Evolutionary conservation across 2,797 vertebrate species (phyloP), one percentile per base, ranked within the genome.

Genomic region (Syngnathus rostellatus): DNA sequence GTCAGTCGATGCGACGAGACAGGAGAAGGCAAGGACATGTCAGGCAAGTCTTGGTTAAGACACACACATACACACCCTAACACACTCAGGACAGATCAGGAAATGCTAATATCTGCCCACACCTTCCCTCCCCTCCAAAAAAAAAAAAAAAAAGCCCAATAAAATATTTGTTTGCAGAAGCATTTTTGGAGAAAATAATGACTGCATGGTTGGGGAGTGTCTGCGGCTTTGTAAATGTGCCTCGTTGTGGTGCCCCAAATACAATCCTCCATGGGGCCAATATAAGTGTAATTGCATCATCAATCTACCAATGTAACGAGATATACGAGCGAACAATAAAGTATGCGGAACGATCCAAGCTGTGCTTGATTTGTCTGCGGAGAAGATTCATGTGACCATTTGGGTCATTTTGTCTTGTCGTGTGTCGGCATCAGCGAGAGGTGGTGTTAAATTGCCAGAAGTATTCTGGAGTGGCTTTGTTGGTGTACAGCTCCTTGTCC

Each of bases 251-350:
- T 72, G 64, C 66, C 72, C 74, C 65, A 66, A 79, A 70, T 64
- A 41, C 51, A 65, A 21, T 25, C 41, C 39, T 61, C 19, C n/a
- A 73, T 78, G 72, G 77, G 80, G 82, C 81, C 74, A 84, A 80
- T 72, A 77, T 74, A 81, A 84, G 81, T 92, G 89, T 90, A 89
- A 86, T 73, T 86, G 85, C 86, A 85, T 86, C 77, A 85, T 89
- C 79, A 87, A 78, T 87, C 77, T 86, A 85, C 82, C 79, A 82
- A 81, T 92, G 89, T 91, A 90, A 86, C 89, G 88, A 83, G 85
- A 86, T 80, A 78, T 88, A 78, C 88, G 82, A 87, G 74, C 78
- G 83, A 81, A 83, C 81, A 92, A 91, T 90, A 89, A 91, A 90
- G 80, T 84, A 84, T 63, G 68, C 86, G 81, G 80, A 89, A 86